Evolutionary conservation across 2,888 invertebrate genomes (phyloP).

Genomic region (Rhamphomyia laevipes): DNA sequence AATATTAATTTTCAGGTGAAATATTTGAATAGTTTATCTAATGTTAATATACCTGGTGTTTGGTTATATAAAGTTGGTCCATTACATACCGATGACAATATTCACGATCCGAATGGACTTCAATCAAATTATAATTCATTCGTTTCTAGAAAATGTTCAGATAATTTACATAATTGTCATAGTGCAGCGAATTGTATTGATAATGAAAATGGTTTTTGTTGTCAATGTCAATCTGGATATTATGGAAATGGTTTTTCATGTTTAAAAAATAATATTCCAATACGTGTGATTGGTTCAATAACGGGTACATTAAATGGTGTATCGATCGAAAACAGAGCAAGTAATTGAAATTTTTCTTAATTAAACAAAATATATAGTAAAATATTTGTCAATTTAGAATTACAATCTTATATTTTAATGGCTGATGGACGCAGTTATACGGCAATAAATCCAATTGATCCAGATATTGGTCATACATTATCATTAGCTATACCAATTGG

Average conservation of each 20-base stretch:
- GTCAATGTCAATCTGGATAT: slow-evolving; percentile 69
- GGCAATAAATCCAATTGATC: slow-evolving; percentile 72
- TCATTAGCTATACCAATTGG: slow-evolving; percentile 67
- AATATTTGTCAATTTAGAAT: slow-evolving; percentile 17
- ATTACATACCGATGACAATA: slow-evolving; percentile 40
- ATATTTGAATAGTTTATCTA: slow-evolving; percentile 61
- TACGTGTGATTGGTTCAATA: slow-evolving; percentile 83
- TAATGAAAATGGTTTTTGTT: slow-evolving; percentile 77
- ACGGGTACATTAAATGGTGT: slow-evolving; percentile 71
- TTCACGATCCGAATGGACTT: slow-evolving; percentile 54
- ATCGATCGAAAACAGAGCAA: slow-evolving; percentile 54
- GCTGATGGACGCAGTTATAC: slow-evolving; percentile 80
- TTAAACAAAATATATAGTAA: no score
- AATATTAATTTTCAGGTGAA: slow-evolving; percentile 23
- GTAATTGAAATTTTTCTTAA: no score
- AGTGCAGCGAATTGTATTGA: slow-evolving; percentile 72
- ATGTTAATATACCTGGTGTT: slow-evolving; percentile 70
- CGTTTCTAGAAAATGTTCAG: slow-evolving; percentile 44
- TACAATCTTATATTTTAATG: slow-evolving; percentile 87
- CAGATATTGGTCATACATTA: slow-evolving; percentile 62
- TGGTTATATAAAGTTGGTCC: slow-evolving; percentile 82
- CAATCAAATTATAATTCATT: slow-evolving; percentile 25
- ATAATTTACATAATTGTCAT: slow-evolving; percentile 64
- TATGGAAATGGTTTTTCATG: slow-evolving; percentile 92
- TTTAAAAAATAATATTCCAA: slow-evolving; percentile 68